Base-by-base conservation (phyloP, 2,113 vertebrate genomes). In the Colius striatus region DNA sequence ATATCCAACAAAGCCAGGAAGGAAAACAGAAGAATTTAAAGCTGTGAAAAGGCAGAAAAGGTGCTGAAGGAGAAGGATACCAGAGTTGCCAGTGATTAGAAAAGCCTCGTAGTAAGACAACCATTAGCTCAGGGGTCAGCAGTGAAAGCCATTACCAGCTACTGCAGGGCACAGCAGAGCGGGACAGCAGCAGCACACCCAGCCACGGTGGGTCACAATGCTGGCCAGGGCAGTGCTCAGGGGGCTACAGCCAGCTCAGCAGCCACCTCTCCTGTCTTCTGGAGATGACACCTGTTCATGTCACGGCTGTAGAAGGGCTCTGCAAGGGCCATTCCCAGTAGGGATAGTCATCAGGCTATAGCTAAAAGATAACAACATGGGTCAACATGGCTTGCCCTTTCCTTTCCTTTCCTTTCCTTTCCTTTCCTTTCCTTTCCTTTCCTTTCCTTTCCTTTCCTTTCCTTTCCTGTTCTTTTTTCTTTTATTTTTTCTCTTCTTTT, bases 151-250 rank as follows among this genome's bases (percentile, higher is more conserved):
- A 13, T 22, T 14, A 36, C 14, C 45, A 65, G 54, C 34, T 54
- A 13, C 21, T 6, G 13, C 0, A 0, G 17, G 41, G 21, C 3
- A 5, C 57, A 75, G 55, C 1, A 4, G 0, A 5, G 30, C 0
- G 4, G 66, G 66, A 38, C 2, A 6, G 53, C 8, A 15, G 68
- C 11, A 11, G 83, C 63, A 60, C 11, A 22, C 11, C 20, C 20
- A 15, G 17, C 4, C 18, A 43, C 48, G 7, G 1, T 10, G 32
- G 27, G 50, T 63, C 22, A 10, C 16, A 17, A 73, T 2, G 10
- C 7, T 1, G 1, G 53, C 14, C 55, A 58, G 12, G 43, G 1
- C 48, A 58, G 48, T 2, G 16, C 61, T 43, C 51, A 7, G 5
- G 16, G 36, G 32, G 38, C 43, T 51, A 25, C 22, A 85, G 60